Conservation (phyloP, 2,113 vertebrate species). For the Ivindomyrus marchei region DNA sequence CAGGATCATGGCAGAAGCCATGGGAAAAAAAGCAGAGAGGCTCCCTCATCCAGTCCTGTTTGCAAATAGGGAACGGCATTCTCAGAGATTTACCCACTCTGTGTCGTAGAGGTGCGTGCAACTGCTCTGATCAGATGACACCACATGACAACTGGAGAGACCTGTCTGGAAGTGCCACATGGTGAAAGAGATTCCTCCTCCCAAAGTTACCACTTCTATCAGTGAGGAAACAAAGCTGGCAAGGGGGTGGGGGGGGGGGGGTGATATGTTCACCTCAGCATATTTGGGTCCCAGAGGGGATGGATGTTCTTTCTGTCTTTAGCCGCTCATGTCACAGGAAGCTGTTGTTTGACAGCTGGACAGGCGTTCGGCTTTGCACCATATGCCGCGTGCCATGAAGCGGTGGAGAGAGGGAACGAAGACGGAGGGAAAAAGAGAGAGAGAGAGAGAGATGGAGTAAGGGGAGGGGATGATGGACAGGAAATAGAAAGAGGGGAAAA, state of each 20-base stretch:
- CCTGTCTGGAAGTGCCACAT: constrained; percentile 2
- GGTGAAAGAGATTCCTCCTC: background rate
- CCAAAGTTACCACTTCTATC: background rate
- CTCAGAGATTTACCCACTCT: background rate
- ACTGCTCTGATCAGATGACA: constrained; percentile 8
- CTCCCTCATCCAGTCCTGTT: background rate
- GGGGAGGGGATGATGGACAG: background rate
- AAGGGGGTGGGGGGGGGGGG: background rate
- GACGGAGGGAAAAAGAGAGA: background rate
- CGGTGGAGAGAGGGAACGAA: background rate
- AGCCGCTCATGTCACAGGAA: background rate
- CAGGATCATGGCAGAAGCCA: background rate
- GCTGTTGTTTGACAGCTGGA: constrained; percentile 21
- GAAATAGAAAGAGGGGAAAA: background rate
- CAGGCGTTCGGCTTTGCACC: constrained; percentile 11
- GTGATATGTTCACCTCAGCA: constrained; percentile 20
- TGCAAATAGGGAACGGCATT: constrained; percentile 11
- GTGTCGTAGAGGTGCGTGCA: background rate
- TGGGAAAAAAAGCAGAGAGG: background rate
- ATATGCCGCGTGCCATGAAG: background rate
- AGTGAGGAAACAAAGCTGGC: background rate
- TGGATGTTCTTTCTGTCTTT: constrained; percentile 11
- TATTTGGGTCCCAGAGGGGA: constrained; percentile 12
- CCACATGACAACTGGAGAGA: background rate
- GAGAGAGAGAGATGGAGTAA: background rate